Conservation (phyloP, 1,140 invertebrate genomes). For the Drusus annulatus region DNA sequence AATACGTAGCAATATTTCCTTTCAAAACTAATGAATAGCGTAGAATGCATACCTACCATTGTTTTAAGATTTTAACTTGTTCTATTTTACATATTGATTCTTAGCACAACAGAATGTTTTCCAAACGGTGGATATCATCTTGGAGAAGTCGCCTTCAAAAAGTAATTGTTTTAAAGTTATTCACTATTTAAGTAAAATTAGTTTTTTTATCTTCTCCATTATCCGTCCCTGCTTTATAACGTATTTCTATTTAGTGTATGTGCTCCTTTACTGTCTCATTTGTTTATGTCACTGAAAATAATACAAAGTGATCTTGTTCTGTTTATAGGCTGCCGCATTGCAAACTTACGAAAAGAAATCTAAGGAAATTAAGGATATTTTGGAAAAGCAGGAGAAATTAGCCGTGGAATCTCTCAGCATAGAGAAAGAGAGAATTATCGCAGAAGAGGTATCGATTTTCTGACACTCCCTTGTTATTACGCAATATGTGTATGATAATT, state of each 20-base stretch:
- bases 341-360: conserved; percentile 68
- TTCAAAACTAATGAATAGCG: neutral
- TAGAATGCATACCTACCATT: too few relatives aligned
- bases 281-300: neutral
- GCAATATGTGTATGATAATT: too few relatives aligned
- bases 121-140: too few relatives aligned
- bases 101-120: neutral
- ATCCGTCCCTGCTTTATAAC: too few relatives aligned
- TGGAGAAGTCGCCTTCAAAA: too few relatives aligned
- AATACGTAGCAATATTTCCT: too few relatives aligned
- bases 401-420: conserved; percentile 72
- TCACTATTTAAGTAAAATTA: neutral
- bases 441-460: conserved; percentile 64
- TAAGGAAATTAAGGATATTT: conserved; percentile 68
- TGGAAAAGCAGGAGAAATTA: conserved; percentile 73
- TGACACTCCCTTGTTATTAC: too few relatives aligned
- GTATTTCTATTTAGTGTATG: too few relatives aligned
- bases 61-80: neutral
- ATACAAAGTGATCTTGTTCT: neutral
- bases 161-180: too few relatives aligned
- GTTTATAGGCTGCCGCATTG: conserved; percentile 67
- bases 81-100: conserved; percentile 5
- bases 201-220: neutral
- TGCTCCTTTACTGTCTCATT: too few relatives aligned
- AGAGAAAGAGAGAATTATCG: conserved; percentile 70